Evolutionary conservation across 2,797 vertebrate genomes (phyloP).

Genomic region (Pelochelys cantorii): DNA sequence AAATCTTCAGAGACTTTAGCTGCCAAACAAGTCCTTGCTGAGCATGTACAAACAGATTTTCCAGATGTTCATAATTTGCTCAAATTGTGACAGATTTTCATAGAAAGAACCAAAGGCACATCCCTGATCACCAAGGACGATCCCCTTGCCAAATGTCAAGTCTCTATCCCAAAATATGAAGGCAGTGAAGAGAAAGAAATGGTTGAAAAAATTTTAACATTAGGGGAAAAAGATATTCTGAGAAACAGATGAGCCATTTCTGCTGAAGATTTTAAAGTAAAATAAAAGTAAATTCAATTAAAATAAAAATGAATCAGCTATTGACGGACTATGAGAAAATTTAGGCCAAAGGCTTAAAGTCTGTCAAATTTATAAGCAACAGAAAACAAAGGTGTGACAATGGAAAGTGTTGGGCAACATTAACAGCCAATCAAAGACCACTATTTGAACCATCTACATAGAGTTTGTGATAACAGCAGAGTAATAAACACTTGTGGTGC

Average conservation of each 20-base stretch:
- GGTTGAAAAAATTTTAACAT: neutral
- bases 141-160: fast-evolving
- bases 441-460: neutral
- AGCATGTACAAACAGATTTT: neutral
- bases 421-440: neutral
- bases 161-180: neutral
- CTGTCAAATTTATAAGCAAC: neutral
- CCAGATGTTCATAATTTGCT: neutral
- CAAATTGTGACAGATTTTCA: neutral
- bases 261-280: neutral
- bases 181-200: fast-evolving
- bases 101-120: fast-evolving
- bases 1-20: neutral
- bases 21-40: neutral
- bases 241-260: neutral
- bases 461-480: neutral
- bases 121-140: neutral
- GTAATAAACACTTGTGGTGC: neutral
- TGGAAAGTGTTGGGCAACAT: neutral
- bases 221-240: neutral
- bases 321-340: neutral
- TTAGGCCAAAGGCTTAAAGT: neutral
- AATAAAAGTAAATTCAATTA: neutral
- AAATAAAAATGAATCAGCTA: neutral
- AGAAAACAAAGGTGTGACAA: neutral